A percentile compares a stretch with the other conserved stretches of the same genome.
These are phyloP conservation scores for Anniella stebbinsi DNA, from an alignment of 2,797 vertebrate species.

Conservation along the genomic window DNA sequence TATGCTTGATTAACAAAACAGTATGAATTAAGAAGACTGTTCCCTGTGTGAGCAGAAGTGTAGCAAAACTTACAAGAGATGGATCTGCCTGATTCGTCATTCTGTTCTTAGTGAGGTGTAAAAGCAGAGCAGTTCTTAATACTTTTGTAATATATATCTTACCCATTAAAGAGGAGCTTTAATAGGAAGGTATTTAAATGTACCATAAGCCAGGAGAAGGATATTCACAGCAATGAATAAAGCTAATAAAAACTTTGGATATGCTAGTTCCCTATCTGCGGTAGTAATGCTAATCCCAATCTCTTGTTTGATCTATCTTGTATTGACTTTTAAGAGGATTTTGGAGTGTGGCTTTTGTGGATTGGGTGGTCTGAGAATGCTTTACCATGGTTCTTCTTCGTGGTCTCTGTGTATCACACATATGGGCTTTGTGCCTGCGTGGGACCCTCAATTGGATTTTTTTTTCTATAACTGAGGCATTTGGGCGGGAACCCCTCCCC, in stretches of 20 bases:
- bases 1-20: constrained; percentile 35
- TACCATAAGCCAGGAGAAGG: constrained; percentile 20
- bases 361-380: background rate
- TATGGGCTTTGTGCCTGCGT: too few species aligned
- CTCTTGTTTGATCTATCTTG: background rate
- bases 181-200: constrained; percentile 39
- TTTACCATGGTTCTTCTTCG: too few species aligned
- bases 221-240: constrained; percentile 36
- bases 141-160: constrained; percentile 40
- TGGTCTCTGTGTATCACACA: too few species aligned
- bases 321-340: background rate
- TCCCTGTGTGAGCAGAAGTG: constrained; percentile 8
- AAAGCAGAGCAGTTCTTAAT: constrained; percentile 40
- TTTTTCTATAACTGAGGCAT: too few species aligned
- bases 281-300: background rate
- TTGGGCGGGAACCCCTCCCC: too few species aligned
- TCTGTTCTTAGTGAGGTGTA: constrained; percentile 49
- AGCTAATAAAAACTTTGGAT: constrained; percentile 31
- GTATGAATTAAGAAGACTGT: constrained; percentile 20
- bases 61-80: constrained; percentile 37
- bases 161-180: constrained; percentile 13
- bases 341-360: background rate
- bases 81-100: constrained; percentile 1
- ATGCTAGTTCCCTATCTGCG: constrained; percentile 25
- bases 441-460: too few species aligned